Percentiles rank a stretch among this genome's conserved stretches.
phyloP scores from a whole-genome alignment of 2,113 vertebrate genomes.

The Alethe diademata region DNA sequence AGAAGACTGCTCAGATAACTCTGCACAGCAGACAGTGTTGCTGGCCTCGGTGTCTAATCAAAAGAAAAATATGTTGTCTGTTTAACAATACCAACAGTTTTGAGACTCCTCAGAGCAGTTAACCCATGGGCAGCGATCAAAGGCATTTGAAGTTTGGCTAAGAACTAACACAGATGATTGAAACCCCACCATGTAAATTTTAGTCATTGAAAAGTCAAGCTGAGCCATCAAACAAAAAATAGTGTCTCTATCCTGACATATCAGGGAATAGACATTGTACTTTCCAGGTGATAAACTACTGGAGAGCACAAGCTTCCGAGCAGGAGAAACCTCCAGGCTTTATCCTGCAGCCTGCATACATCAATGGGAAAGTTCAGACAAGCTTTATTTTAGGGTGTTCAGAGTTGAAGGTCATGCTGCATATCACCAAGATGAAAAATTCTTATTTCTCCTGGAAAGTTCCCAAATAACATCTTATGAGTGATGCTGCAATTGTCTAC shows the following conservation, averaged over 20 bases:
- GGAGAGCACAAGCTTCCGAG: neutral
- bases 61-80: slow-evolving; percentile 68
- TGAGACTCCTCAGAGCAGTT: slow-evolving; percentile 2
- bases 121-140: neutral
- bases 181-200: slow-evolving; percentile 24
- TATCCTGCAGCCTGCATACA: neutral
- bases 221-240: slow-evolving; percentile 27
- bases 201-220: slow-evolving; percentile 41
- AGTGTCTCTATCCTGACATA: neutral
- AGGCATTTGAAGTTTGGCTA: slow-evolving; percentile 17
- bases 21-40: slow-evolving; percentile 54
- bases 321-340: neutral
- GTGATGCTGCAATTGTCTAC: neutral
- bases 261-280: slow-evolving; percentile 7
- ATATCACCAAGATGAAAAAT: neutral
- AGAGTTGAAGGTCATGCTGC: slow-evolving; percentile 25
- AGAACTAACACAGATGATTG: neutral
- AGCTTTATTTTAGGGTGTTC: neutral
- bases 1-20: slow-evolving; percentile 35
- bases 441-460: neutral
- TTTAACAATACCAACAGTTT: slow-evolving; percentile 57
- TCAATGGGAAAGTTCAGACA: neutral
- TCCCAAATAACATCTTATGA: neutral
- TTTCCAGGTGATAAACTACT: slow-evolving; percentile 17
- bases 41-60: slow-evolving; percentile 52